These are phyloP conservation scores for Gymnopithys bicolor DNA, from an alignment of 2,797 vertebrate genomes.

Conservation along the genomic window DNA sequence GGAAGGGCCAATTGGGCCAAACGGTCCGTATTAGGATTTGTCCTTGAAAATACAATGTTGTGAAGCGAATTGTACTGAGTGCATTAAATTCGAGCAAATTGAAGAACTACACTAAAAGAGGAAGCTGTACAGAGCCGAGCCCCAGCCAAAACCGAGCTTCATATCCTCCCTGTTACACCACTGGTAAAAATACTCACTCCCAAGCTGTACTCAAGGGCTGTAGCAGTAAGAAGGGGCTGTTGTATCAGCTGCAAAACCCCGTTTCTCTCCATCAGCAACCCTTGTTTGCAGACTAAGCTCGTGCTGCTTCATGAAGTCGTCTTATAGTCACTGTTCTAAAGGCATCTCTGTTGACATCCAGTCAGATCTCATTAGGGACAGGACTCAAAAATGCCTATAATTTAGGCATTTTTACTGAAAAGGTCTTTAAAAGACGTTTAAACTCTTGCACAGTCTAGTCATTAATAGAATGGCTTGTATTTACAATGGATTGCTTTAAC, in stretches of 20 bases:
- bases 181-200: background rate
- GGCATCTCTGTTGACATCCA: background rate
- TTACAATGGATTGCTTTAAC: background rate
- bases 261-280: background rate
- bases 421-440: conserved; percentile 45
- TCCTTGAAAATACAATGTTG: background rate
- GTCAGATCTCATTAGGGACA: background rate
- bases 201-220: background rate
- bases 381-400: background rate
- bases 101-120: background rate
- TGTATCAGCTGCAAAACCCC: background rate
- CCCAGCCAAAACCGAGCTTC: background rate
- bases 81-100: background rate
- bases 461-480: conserved; percentile 16
- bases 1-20: background rate
- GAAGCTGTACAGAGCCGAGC: background rate
- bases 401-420: conserved; percentile 32
- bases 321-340: background rate
- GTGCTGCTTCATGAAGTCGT: background rate
- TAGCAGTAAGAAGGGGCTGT: background rate
- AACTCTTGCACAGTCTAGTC: background rate
- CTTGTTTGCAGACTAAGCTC: background rate
- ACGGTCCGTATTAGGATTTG: background rate
- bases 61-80: background rate
- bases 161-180: background rate